These are phyloP conservation scores for Agrotis clavis DNA, from an alignment of 2,888 invertebrate species.

Conservation along the genomic window DNA sequence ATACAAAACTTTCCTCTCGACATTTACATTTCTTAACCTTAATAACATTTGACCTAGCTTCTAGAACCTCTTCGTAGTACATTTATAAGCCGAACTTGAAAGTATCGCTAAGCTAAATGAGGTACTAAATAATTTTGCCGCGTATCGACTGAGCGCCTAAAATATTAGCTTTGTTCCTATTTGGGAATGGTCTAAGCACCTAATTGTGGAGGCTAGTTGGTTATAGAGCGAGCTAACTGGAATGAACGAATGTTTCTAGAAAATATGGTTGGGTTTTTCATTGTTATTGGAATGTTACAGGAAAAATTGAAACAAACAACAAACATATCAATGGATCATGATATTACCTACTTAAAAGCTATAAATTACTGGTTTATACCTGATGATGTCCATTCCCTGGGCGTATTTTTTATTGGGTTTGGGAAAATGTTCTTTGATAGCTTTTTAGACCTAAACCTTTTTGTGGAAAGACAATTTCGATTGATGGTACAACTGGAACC, in stretches of 20 bases:
- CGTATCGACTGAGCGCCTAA: conserved; percentile 48
- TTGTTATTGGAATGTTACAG: background rate
- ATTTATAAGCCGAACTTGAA: conserved; percentile 20
- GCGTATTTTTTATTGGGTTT: too few relatives aligned
- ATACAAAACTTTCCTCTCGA: too few relatives aligned
- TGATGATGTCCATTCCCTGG: too few relatives aligned
- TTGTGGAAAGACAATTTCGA: too few relatives aligned
- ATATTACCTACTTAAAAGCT: too few relatives aligned
- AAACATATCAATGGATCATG: too few relatives aligned
- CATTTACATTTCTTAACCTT: too few relatives aligned
- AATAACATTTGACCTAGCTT: conserved; percentile 8
- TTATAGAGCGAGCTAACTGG: conserved; percentile 2
- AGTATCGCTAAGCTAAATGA: conserved; percentile 48
- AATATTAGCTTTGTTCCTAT: conserved; percentile 48
- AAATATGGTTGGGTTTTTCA: background rate
- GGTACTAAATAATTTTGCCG: conserved; percentile 53
- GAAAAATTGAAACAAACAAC: too few relatives aligned
- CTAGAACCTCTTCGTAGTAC: conserved; percentile 5
- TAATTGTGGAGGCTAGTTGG: conserved; percentile 21
- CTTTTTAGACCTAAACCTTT: too few relatives aligned
- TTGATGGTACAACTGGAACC: too few relatives aligned
- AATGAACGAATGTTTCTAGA: conserved; percentile 3
- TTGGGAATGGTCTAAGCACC: conserved; percentile 29
- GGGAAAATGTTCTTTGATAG: too few relatives aligned
- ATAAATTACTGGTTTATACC: too few relatives aligned